Evolutionary conservation across 2,113 vertebrate genomes (phyloP).

Genomic region (Balaeniceps rex): DNA sequence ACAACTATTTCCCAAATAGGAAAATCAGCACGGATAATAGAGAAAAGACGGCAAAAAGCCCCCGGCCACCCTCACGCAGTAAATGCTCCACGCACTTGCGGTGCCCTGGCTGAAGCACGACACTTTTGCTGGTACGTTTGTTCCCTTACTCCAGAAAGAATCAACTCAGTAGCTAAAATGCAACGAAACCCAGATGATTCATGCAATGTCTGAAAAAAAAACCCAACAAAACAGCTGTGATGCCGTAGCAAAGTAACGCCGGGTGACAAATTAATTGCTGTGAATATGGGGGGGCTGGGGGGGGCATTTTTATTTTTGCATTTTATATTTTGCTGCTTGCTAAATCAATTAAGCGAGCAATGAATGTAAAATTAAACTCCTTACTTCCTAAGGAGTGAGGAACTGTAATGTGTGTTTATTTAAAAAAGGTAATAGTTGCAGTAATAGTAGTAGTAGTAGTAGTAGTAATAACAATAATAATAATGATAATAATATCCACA

Average conservation of each 20-base stretch:
- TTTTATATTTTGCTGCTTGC: neutral
- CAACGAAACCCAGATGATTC: neutral
- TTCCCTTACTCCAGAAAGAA: neutral
- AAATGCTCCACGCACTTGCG: neutral
- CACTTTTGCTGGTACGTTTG: neutral
- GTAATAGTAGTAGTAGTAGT: neutral
- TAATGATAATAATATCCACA: neutral
- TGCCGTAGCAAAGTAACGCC: neutral
- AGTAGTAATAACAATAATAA: neutral
- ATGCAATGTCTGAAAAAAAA: neutral
- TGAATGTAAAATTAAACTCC: slow-evolving; percentile 26
- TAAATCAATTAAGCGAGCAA: slow-evolving; percentile 44
- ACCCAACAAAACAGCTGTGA: neutral
- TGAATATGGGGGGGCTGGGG: neutral
- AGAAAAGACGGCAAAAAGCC: neutral
- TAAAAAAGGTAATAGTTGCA: neutral
- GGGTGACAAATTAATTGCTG: slow-evolving; percentile 1
- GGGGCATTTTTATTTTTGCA: neutral
- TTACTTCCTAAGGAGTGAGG: slow-evolving; percentile 1
- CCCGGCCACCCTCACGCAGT: neutral
- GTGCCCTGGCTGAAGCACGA: neutral
- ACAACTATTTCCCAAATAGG: neutral
- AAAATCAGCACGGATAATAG: neutral
- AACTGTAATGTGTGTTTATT: neutral
- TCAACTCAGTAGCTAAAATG: neutral